Evolutionary conservation across 2,888 invertebrate genomes (phyloP), one percentile per base, ranked within the genome.

Genomic region (Drosophila demipolita): DNA sequence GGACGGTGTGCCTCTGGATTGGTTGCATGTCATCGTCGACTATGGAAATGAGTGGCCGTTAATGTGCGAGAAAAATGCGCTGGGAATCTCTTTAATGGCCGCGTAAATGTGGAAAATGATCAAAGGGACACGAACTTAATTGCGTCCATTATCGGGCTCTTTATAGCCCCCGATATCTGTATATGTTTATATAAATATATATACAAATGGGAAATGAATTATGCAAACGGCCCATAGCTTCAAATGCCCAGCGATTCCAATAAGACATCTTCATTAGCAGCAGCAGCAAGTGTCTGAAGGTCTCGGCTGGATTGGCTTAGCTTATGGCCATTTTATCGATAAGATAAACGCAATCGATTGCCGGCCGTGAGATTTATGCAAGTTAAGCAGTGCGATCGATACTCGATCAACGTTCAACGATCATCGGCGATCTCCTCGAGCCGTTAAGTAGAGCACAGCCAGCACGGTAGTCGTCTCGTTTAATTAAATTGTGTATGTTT

Each of bases 101-200:
- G 81, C 90, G 75, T 83, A 82, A 89, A 89, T 87, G 88, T 89
- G 78, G 76, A 80, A 86, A 87, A 89, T 90, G 87, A 89, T 89
- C 89, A 77, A 77, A 83, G 88, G 75, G 90, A 89, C 89, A 89
- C 90, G 90, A 87, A 90, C 90, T 89, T 89, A 89, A 90, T 90
- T 87, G 90, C 83, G 73, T 80, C 75, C 81, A 82, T 90, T 89
- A 89, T 90, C 89, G 84, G 69, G 6, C 36, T 35, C 80, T 90
- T 83, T 75, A 88, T 83, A 73, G 87, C 83, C 15, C 23, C 45
- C 45, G 45, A 45, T 45, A 45, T 45, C 45, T 11, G 17, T 9
- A 26, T 17, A 17, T 26, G 26, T 26, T 9, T 49, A 49, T 26
- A 49, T 49, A 26, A 15, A 49, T 49, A 49, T 26, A 9, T 49